Base-by-base conservation (phyloP, 2,888 invertebrate species). In the Phlogophora meticulosa region DNA sequence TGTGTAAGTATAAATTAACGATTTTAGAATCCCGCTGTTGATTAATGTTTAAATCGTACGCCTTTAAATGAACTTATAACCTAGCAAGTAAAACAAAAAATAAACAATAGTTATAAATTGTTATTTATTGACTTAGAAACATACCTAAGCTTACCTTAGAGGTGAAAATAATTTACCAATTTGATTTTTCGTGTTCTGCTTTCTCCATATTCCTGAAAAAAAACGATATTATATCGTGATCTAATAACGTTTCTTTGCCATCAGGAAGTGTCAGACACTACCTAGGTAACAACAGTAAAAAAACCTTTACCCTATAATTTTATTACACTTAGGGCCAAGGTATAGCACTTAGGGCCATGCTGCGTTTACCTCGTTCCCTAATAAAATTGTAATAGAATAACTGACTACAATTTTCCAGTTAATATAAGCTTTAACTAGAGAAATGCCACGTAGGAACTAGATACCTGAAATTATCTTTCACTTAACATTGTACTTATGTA, bases 1-100 rank as follows among this genome's bases (percentile, higher is more conserved):
- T 87, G 88, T 88, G 89, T 91, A n/a, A n/a, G n/a, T n/a, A 92
- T 90, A 92, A 92, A 92, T 92, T 90, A 89, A 84, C 81, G 81
- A 77, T 76, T 90, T 85, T 77, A 72, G 81, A 85, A 87, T 87
- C 86, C 76, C 77, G 72, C 70, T 66, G 55, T 82, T 88, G 87
- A 91, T 90, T 89, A 88, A 89, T 73, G 65, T 85, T 85, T 78
- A 51, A 61, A 76, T 83, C 81, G 82, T 86, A 60, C 67, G 80
- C 83, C 69, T 72, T 20, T 38, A 9, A 24, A 28, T n/a, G 10
- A 15, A 51, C 15, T 11, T 28, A 10, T 0, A 69, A 11, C 15
- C 15, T 4, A 13, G 2, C 0, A 24, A 56, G 15, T 4, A 17
- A 1, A 48, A 28, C 0, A 20, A 11, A 48, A 34, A 56, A 45